Conservation (phyloP, 2,888 invertebrate genomes). For the Eupeodes latifasciatus region DNA sequence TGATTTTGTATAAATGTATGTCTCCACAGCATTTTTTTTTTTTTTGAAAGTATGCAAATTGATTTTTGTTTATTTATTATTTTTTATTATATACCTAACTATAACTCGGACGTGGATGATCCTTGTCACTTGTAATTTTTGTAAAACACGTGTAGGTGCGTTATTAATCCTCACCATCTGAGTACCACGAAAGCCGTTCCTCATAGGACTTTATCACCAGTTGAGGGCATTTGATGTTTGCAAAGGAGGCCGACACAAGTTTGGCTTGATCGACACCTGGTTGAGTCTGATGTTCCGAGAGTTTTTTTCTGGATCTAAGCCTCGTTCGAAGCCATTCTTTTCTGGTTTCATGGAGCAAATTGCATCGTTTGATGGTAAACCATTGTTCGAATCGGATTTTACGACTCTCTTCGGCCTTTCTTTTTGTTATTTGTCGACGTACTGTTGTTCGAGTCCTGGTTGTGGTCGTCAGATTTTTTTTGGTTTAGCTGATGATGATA, state of each 20-base stretch:
- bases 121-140: slow-evolving; percentile 47
- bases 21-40: not conserved
- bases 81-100: slow-evolving; percentile 57
- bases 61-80: slow-evolving; percentile 46
- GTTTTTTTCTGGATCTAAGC: slow-evolving; percentile 94
- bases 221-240: slow-evolving; percentile 96
- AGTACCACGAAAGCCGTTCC: slow-evolving; percentile 97
- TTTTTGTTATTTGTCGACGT: slow-evolving; percentile 78
- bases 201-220: slow-evolving; percentile 98
- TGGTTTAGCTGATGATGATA: slow-evolving; percentile 64
- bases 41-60: slow-evolving; percentile 62
- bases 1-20: slow-evolving; percentile 29
- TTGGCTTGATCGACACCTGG: slow-evolving; percentile 96
- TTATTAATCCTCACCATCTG: slow-evolving; percentile 86
- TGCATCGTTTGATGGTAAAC: slow-evolving; percentile 73
- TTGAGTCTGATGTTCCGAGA: slow-evolving; percentile 91
- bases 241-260: slow-evolving; percentile 94
- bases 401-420: slow-evolving; percentile 78
- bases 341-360: slow-evolving; percentile 78
- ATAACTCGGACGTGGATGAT: slow-evolving; percentile 61
- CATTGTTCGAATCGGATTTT: slow-evolving; percentile 79
- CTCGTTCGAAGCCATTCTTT: slow-evolving; percentile 90
- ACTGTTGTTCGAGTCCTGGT: slow-evolving; percentile 66
- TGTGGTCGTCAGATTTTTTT: slow-evolving; percentile 69
- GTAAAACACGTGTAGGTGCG: not conserved